Base-by-base conservation (phyloP, 2,113 vertebrate species). In the Albula goreensis region DNA sequence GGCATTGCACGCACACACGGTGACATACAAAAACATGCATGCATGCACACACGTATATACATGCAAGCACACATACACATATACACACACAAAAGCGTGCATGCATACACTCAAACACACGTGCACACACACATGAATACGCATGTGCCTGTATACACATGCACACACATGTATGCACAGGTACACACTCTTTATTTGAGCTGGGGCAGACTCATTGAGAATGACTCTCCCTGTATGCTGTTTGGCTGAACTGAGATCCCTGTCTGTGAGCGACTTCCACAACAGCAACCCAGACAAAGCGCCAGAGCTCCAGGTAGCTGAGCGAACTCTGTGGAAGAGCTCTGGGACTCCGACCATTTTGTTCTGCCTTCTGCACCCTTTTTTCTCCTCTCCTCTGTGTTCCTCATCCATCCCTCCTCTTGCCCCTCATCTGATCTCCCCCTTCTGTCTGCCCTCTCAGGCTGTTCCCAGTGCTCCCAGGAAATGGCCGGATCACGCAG, bases 391-490 rank as follows among this genome's bases (percentile, higher is more conserved):
- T n/a, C 17, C 22, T 3, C 53, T 66, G 4, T 17, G 9, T 17
- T 50, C 57, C 56, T 51, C 53, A 19, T 31, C 22, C 60, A 66
- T 74, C 70, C n/a, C 3, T 74, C 70, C 11, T 17, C 78, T 79
- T 49, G 13, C 41, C 78, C 49, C 78, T 79, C 78, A 11, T 49
- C 12, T 57, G n/a, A 31, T 57, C 52, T 15, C n/a, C 50, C 6
- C 51, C 31, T 10, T n/a, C 12, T 15, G 83, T 79, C 41, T 3
- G 25, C 51, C 48, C 50, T 6, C 57, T 51, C 57, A 85, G 98
- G 90, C 94, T 99, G 90, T 99, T 97, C 91, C 97, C 97, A 86
- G 97, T 98, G 89, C 95, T 98, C 88, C 97, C 97, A 22, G 97
- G 97, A 90, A 98, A 98, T 17, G 97, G 97, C 83, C 94, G 97